Evolutionary conservation across 1,140 invertebrate species (phyloP).

Genomic region (Yoshiicerus persimilis): DNA sequence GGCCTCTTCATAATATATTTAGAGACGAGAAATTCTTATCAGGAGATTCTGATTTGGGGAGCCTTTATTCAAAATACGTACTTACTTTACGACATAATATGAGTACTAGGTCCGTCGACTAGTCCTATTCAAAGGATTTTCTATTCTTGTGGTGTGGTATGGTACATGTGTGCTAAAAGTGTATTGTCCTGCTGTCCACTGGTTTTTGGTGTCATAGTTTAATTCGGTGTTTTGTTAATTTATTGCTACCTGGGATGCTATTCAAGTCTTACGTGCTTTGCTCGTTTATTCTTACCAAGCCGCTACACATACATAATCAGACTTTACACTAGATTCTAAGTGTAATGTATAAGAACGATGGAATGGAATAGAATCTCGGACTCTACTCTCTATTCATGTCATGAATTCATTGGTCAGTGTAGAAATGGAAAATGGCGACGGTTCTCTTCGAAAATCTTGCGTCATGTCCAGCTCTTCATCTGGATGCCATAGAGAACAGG

Average conservation of each 20-base stretch:
- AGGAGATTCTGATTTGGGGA: not conserved
- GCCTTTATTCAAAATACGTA: not conserved
- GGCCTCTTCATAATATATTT: not conserved
- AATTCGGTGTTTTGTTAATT: not conserved
- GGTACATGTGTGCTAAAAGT: not conserved
- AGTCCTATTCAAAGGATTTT: not conserved
- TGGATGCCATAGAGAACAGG: not conserved
- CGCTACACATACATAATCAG: not conserved
- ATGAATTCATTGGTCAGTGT: slow-evolving; percentile 9
- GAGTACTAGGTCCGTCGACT: not conserved
- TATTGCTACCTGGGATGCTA: slow-evolving; percentile 10
- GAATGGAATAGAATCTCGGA: not conserved
- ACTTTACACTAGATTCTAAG: not conserved
- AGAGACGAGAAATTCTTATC: not conserved
- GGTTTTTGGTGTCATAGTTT: not conserved
- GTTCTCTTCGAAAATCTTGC: not conserved
- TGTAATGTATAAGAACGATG: not conserved
- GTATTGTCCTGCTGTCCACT: not conserved
- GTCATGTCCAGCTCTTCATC: slow-evolving; percentile 6
- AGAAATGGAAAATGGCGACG: slow-evolving; percentile 10
- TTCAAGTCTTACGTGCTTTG: not conserved
- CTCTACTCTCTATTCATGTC: not conserved
- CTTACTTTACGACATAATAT: not conserved
- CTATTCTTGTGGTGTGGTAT: not conserved
- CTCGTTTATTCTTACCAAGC: not conserved